Evolutionary conservation across 92 coral and sea anemone species (phyloP).

Genomic region (Micromussa lordhowensis): DNA sequence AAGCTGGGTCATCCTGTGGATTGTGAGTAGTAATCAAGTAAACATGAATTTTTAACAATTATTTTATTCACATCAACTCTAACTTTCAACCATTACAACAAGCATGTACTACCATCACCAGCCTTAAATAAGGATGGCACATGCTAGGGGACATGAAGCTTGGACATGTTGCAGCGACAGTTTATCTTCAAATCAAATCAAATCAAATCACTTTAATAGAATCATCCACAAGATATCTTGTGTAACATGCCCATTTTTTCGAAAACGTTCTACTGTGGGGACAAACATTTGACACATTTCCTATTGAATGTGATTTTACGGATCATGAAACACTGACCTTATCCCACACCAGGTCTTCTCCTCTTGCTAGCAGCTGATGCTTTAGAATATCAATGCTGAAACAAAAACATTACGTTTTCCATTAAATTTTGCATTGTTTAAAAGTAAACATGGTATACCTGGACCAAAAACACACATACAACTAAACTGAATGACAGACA

Average conservation of each 20-base stretch:
- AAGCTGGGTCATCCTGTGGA: constrained; percentile 85
- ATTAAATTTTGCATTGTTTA: background rate
- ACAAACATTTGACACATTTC: background rate
- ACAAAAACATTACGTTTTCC: background rate
- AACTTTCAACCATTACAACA: background rate
- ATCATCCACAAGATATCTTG: too few species aligned
- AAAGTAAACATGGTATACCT: background rate
- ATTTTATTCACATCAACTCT: background rate
- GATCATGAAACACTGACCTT: constrained; percentile 59
- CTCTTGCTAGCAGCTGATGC: constrained; percentile 70
- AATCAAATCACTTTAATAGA: too few species aligned
- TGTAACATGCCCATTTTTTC: background rate
- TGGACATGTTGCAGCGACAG: too few species aligned
- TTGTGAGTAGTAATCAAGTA: background rate
- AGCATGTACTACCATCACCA: background rate
- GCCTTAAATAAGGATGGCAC: too few species aligned
- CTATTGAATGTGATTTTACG: background rate
- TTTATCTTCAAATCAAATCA: too few species aligned
- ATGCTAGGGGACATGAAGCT: too few species aligned
- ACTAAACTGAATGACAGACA: too few species aligned
- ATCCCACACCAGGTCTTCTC: constrained; percentile 98
- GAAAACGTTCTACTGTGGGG: too few species aligned
- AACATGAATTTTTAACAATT: too few species aligned
- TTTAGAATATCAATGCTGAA: constrained; percentile 81
- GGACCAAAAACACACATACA: background rate